Evolutionary conservation across 2,888 invertebrate genomes (phyloP).

Genomic region (Empis stercorea): DNA sequence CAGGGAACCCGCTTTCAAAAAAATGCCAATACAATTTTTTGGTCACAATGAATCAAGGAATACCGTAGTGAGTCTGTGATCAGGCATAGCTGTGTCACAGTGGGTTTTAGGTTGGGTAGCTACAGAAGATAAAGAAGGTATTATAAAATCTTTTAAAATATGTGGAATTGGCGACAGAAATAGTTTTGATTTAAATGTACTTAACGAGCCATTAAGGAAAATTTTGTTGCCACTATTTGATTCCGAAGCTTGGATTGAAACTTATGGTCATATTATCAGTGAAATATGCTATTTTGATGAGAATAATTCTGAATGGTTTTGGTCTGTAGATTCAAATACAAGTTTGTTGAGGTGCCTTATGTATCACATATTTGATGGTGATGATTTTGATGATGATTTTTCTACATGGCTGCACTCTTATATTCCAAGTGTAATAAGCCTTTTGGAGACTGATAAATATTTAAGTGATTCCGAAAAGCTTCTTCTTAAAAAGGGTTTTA

Average conservation of each 20-base stretch:
- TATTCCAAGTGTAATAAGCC: not conserved
- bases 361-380: not conserved
- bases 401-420: not conserved
- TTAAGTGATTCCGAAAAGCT: not conserved
- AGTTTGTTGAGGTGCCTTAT: not conserved
- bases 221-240: not conserved
- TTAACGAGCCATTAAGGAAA: not conserved
- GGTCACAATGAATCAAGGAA: too few relatives aligned
- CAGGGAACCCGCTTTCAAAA: too few relatives aligned
- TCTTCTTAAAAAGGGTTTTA: not conserved
- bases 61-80: too few relatives aligned
- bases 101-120: conserved; percentile 1
- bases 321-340: not conserved
- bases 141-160: not conserved
- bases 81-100: not conserved
- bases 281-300: not conserved
- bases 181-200: not conserved
- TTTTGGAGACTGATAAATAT: not conserved
- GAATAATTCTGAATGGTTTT: not conserved
- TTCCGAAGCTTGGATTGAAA: not conserved
- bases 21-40: too few relatives aligned
- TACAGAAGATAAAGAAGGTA: conserved; percentile 1
- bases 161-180: conserved; percentile 1
- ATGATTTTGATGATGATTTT: not conserved
- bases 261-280: not conserved